Evolutionary conservation across 2,888 invertebrate genomes (phyloP), one percentile per base, ranked within the genome.

Genomic region (Eudasyphora cyanicolor): DNA sequence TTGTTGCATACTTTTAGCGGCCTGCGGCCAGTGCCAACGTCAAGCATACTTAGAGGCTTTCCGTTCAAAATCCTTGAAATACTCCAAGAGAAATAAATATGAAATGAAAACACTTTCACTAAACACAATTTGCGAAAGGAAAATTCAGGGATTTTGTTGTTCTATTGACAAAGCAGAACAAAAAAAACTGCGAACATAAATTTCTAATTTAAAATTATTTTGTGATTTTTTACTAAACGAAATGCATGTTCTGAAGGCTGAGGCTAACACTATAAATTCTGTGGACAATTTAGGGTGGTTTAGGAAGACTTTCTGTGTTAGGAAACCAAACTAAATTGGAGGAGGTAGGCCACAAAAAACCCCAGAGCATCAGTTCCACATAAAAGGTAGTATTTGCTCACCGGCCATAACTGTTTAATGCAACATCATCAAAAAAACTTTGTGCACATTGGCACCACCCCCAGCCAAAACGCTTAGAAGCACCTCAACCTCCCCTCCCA

Each of bases 391-490:
- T 76, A 67, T 64, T 67, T 54, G 24, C 51, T 24, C n/a, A 19
- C 35, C 45, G 14, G 24, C 0, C 64, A 51, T 51, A 35, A 75
- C 75, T 64, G 32, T 27, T 76, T 64, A 76, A 64, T 54, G 38
- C 76, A 8, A 76, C 76, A 76, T 76, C 64, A 64, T 76, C 67
- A 76, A 67, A 51, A 73, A 73, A 42, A 38, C 8, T 12, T n/a
- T n/a, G n/a, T n/a, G n/a, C n/a, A n/a, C n/a, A n/a, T n/a, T n/a
- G n/a, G n/a, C n/a, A n/a, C n/a, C n/a, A n/a, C n/a, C n/a, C n/a
- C n/a, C n/a, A 38, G 17, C 5, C 12, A 29, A 62, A 19, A 45
- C 10, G 19, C 21, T 27, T 67, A 42, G 12, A 38, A 17, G 8
- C 29, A 29, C 62, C 35, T 10, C 67, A 38, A 10, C 19, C 21